These are phyloP conservation scores for Cydia pomonella DNA, from an alignment of 1,140 invertebrate species.

Conservation along the genomic window DNA sequence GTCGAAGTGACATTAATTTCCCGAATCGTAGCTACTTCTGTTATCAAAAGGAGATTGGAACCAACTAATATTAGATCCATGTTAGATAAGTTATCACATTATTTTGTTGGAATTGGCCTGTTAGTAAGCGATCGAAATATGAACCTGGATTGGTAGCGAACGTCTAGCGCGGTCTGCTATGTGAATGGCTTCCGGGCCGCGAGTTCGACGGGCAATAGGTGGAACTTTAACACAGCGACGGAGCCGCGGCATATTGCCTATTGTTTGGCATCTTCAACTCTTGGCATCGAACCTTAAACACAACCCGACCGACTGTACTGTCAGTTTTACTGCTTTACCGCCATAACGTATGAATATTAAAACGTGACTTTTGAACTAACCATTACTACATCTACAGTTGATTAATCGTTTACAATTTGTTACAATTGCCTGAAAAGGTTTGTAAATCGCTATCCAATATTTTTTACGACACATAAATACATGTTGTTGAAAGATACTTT, in stretches of 20 bases:
- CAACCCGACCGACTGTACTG: slow-evolving; percentile 57
- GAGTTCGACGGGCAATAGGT: slow-evolving; percentile 63
- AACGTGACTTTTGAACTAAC: slow-evolving; percentile 51
- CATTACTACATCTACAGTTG: slow-evolving; percentile 49
- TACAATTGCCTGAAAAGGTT: slow-evolving; percentile 16
- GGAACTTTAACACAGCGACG: slow-evolving; percentile 58
- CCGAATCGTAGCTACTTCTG: too few species aligned
- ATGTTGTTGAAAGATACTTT: not conserved
- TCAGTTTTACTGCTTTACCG: slow-evolving; percentile 68
- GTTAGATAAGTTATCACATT: too few species aligned
- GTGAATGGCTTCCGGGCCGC: slow-evolving; percentile 60
- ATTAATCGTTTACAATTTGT: slow-evolving; percentile 44
- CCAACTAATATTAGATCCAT: too few species aligned
- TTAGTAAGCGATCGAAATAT: not conserved
- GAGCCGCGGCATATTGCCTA: slow-evolving; percentile 69
- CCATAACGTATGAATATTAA: slow-evolving; percentile 69
- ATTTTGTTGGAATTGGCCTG: too few species aligned
- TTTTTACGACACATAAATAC: not conserved
- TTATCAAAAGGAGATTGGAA: too few species aligned
- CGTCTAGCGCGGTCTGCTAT: not conserved
- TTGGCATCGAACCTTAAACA: slow-evolving; percentile 73
- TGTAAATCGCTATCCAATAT: not conserved
- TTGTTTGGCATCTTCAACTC: slow-evolving; percentile 75
- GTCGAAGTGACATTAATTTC: too few species aligned
- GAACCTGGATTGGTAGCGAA: not conserved